A percentile compares a stretch with the other conserved stretches of the same genome.
Conservation (phyloP, 2,113 vertebrate genomes). For the Catharus bicknelli region DNA sequence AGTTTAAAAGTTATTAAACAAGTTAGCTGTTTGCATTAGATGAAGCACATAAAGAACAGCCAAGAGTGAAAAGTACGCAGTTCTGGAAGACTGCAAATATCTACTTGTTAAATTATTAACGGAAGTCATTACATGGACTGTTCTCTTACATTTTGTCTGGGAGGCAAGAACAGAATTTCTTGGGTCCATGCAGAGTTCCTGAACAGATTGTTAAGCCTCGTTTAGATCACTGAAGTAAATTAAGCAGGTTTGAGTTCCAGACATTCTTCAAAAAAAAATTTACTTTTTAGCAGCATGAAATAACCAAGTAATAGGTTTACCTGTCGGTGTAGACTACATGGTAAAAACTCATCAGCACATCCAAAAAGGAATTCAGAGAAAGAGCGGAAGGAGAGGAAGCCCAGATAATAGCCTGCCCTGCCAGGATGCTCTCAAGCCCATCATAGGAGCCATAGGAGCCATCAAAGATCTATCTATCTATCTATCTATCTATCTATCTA, state of each 20-base stretch:
- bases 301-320: not conserved
- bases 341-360: not conserved
- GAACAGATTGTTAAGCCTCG: not conserved
- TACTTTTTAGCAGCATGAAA: not conserved
- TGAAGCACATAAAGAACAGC: not conserved
- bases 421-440: not conserved
- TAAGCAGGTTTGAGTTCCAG: not conserved
- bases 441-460: not conserved
- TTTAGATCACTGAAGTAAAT: not conserved
- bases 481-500: no score
- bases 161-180: not conserved
- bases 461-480: not conserved
- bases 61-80: not conserved
- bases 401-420: not conserved
- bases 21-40: not conserved
- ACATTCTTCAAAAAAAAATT: not conserved
- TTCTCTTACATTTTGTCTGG: not conserved
- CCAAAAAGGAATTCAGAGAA: not conserved
- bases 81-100: conserved; percentile 1
- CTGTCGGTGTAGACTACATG: not conserved
- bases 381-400: not conserved
- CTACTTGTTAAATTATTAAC: conserved; percentile 35
- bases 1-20: conserved; percentile 27
- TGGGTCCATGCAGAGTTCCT: not conserved
- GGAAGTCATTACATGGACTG: not conserved